These are phyloP conservation scores for Tamias sibiricus DNA, from an alignment of 2,113 vertebrate species.

Conservation along the genomic window DNA sequence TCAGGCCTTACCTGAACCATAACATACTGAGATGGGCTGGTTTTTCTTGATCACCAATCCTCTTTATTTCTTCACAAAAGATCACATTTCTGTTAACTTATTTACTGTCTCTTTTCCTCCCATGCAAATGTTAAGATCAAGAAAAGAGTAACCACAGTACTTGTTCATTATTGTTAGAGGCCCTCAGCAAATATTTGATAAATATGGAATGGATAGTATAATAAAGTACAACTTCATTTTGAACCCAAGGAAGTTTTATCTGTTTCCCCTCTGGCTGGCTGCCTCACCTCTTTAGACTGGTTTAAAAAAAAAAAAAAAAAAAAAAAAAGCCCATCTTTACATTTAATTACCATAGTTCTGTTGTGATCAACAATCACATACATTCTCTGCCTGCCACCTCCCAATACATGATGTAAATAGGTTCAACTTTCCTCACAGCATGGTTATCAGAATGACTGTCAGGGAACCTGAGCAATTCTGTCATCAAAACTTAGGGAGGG, in stretches of 20 bases:
- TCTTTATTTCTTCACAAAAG: neutral
- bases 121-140: neutral
- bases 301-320: neutral
- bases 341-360: neutral
- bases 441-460: neutral
- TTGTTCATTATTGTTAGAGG: neutral
- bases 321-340: neutral
- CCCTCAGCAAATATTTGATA: neutral
- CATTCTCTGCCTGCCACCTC: neutral
- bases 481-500: neutral
- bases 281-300: neutral
- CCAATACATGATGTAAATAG: neutral
- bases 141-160: neutral
- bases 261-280: neutral
- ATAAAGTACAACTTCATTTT: neutral
- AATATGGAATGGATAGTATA: neutral
- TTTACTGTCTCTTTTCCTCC: neutral
- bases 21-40: neutral
- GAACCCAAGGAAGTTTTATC: neutral
- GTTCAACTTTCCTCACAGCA: neutral
- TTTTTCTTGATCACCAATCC: neutral
- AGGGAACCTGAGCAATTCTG: neutral
- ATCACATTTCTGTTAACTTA: neutral
- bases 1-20: neutral
- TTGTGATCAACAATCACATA: neutral